Evolutionary conservation across 2,797 vertebrate species (phyloP), one percentile per base, ranked within the genome.

Genomic region (Muscicapa striata): DNA sequence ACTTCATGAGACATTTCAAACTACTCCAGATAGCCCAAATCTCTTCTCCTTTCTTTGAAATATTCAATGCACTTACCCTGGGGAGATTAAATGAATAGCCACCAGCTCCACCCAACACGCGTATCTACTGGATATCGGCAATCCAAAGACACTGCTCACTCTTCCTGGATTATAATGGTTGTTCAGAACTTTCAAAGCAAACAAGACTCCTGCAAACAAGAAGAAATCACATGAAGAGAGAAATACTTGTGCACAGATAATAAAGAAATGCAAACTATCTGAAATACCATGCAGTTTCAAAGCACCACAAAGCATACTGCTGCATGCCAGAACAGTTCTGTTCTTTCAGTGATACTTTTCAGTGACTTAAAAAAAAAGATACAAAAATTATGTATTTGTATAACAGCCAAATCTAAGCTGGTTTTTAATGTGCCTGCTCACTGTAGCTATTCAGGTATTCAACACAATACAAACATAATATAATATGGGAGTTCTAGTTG

Each of bases 181-280:
- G 96, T 96, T 98, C 77, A 99, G 97, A 85, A 99, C 99, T 97
- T 99, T 99, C 97, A 99, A 98, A 64, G 98, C 99, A 97, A 99
- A 99, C 94, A 99, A 95, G 88, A 99, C 99, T 61, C 99, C 99
- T 99, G 83, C 21, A 98, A 97, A 46, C 34, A 96, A 97, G 77
- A 95, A 36, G 8, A 74, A 87, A 83, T 52, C 29, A 45, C 18
- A 59, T 46, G 24, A 77, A 59, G 21, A 90, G 36, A 73, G 18
- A 84, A 85, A 30, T 46, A 68, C 4, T 55, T 29, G 17, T 24
- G 22, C 8, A 29, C 21, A 91, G 66, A 34, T 36, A 72, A 84
- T 32, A 74, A 9, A 72, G 38, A 76, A 89, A 83, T 32, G 19
- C 30, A 76, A 95, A 63, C 22, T 81, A 78, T 36, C 57, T 20